These are phyloP conservation scores for Acrocera orbiculus DNA, from an alignment of 2,888 invertebrate genomes.

Conservation along the genomic window DNA sequence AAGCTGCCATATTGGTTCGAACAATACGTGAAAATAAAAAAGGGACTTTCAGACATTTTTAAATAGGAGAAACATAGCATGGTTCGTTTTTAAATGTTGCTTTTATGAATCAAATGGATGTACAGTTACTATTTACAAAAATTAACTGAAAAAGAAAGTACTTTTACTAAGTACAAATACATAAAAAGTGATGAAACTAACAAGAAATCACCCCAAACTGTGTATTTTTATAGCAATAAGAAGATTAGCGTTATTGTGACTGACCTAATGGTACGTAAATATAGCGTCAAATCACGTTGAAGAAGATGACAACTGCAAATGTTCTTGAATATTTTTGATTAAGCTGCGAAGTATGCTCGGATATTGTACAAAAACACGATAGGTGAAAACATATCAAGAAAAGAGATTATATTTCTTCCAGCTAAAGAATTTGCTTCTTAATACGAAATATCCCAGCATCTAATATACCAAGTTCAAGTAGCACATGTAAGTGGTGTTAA, in stretches of 20 bases:
- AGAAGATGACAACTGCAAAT: constrained; percentile 6
- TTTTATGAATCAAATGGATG: constrained; percentile 3
- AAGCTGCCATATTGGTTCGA: constrained; percentile 7
- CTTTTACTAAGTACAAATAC: constrained; percentile 1
- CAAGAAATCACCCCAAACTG: neutral
- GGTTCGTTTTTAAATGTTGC: constrained; percentile 2
- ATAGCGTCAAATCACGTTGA: constrained; percentile 13
- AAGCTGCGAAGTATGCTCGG: neutral
- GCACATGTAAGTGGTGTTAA: constrained; percentile 3
- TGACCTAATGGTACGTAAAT: constrained; percentile 15
- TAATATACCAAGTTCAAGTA: constrained; percentile 1
- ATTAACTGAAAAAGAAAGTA: constrained; percentile 3
- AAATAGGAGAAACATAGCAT: constrained; percentile 2
- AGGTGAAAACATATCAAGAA: constrained; percentile 7
- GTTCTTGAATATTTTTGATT: constrained; percentile 9
- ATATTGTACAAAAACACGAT: too few relatives aligned
- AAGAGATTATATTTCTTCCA: constrained; percentile 12
- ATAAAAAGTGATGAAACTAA: too few relatives aligned
- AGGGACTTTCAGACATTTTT: neutral
- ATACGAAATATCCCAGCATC: too few relatives aligned
- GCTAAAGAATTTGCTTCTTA: constrained; percentile 2
- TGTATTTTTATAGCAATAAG: neutral
- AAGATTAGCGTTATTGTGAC: constrained; percentile 5
- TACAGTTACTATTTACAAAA: constrained; percentile 1
- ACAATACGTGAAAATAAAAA: constrained; percentile 1